A percentile compares a stretch with the other conserved stretches of the same genome.
phyloP scores from a whole-genome alignment of 2,888 invertebrate genomes.

The Terebella lapidaria region DNA sequence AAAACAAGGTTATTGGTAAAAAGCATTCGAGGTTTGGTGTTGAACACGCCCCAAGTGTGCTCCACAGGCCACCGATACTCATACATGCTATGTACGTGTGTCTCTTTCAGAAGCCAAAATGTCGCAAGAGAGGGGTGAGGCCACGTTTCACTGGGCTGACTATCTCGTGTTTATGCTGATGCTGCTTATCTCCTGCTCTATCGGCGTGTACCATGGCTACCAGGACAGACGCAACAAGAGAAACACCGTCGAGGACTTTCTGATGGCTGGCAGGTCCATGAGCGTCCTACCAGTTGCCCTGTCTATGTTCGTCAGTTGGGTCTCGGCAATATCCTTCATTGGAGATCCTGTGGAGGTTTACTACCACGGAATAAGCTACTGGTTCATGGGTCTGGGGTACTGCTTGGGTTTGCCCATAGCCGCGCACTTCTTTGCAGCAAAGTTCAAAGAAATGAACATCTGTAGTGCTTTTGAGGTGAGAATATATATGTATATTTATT shows the following conservation, averaged over 20 bases:
- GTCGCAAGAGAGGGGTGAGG: no score
- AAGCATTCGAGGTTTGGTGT: no score
- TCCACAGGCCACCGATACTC: no score
- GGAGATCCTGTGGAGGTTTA: constrained; percentile 22
- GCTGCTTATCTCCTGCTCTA: constrained; percentile 10
- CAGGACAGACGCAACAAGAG: constrained; percentile 56
- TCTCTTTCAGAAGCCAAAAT: no score
- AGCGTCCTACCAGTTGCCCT: constrained; percentile 27
- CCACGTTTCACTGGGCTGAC: no score
- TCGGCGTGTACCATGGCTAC: constrained; percentile 54
- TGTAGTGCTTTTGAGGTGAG: no score
- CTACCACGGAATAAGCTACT: constrained; percentile 16
- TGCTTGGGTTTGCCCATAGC: constrained; percentile 11
- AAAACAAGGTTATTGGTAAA: no score
- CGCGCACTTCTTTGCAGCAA: no score
- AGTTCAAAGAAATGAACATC: no score
- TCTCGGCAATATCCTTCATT: constrained; percentile 20
- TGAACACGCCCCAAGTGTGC: no score
- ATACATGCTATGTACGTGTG: no score
- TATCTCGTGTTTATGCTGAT: constrained; percentile 11
- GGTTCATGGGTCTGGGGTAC: constrained; percentile 17
- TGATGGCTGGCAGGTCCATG: constrained; percentile 44
- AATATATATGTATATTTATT: no score
- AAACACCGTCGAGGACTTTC: constrained; percentile 54
- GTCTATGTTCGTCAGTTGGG: constrained; percentile 18